These are phyloP conservation scores for Caradrina clavipalpis DNA, from an alignment of 2,888 invertebrate genomes.

Conservation along the genomic window DNA sequence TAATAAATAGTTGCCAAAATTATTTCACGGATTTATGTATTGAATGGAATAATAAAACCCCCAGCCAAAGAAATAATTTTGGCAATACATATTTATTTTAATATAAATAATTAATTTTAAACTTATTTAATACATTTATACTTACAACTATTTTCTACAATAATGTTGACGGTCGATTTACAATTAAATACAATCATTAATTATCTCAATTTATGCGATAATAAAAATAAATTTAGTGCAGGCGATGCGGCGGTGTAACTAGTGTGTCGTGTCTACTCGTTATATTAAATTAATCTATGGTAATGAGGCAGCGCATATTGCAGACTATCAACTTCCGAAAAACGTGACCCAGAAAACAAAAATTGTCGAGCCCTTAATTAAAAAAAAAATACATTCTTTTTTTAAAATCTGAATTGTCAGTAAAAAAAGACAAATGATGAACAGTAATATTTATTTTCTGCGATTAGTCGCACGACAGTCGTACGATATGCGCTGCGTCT, in stretches of 20 bases:
- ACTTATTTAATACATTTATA: slow-evolving; percentile 49
- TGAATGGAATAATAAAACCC: slow-evolving; percentile 69
- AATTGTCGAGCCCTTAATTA: slow-evolving; percentile 16
- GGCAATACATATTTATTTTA: slow-evolving; percentile 69
- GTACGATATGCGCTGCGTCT: slow-evolving; percentile 46
- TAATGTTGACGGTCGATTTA: slow-evolving; percentile 60
- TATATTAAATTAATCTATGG: slow-evolving; percentile 45
- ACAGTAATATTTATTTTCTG: background rate
- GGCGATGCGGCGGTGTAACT: slow-evolving; percentile 25
- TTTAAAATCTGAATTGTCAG: background rate
- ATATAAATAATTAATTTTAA: slow-evolving; percentile 53
- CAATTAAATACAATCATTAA: slow-evolving; percentile 43
- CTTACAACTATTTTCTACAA: slow-evolving; percentile 52
- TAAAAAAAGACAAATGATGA: slow-evolving; percentile 2
- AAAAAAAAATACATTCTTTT: slow-evolving; percentile 1
- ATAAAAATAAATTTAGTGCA: slow-evolving; percentile 22
- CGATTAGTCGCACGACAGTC: slow-evolving; percentile 29
- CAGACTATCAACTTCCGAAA: slow-evolving; percentile 1
- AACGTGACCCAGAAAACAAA: background rate
- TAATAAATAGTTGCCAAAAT: slow-evolving; percentile 74
- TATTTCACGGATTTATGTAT: slow-evolving; percentile 77
- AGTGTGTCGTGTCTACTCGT: slow-evolving; percentile 35
- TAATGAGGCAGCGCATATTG: slow-evolving; percentile 44
- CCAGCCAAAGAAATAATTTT: slow-evolving; percentile 84
- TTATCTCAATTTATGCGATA: slow-evolving; percentile 31